phyloP scores from a whole-genome alignment of 2,888 invertebrate genomes.

The Leptinotarsa haldemani region DNA sequence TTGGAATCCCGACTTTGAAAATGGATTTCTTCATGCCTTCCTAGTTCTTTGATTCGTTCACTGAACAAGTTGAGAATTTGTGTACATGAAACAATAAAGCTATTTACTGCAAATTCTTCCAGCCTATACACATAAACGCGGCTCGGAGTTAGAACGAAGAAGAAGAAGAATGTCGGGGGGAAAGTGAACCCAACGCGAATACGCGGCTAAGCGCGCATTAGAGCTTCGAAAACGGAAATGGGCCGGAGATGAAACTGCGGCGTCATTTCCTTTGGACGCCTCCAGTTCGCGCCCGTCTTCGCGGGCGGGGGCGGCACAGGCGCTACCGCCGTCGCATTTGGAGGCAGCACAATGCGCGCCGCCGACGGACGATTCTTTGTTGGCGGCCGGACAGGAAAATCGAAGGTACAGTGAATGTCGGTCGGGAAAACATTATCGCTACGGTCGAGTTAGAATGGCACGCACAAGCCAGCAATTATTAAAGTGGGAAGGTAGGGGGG shows the following conservation, averaged over 20 bases:
- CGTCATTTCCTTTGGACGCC: constrained; percentile 67
- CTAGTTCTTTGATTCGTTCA: too few species aligned
- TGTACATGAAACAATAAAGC: too few species aligned
- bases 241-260: constrained; percentile 69
- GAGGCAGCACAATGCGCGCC: constrained; percentile 4
- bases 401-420: constrained; percentile 37
- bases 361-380: constrained; percentile 42
- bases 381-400: constrained; percentile 43
- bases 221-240: constrained; percentile 65
- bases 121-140: too few species aligned
- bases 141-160: constrained; percentile 47
- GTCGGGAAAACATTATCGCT: constrained; percentile 13
- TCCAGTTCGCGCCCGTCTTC: constrained; percentile 29
- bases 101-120: too few species aligned
- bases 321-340: constrained; percentile 39
- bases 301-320: constrained; percentile 42
- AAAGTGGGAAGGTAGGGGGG: too few species aligned
- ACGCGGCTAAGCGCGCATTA: constrained; percentile 63
- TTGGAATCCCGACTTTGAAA: too few species aligned
- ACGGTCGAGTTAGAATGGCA: background rate
- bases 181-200: constrained; percentile 53
- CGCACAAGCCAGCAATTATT: background rate
- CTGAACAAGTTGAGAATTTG: too few species aligned
- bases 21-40: too few species aligned
- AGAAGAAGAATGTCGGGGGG: constrained; percentile 57